Percentiles rank a stretch among this genome's conserved stretches.
These are phyloP conservation scores for Dinothrombium tinctorium DNA, from an alignment of 1,140 invertebrate species.

Conservation along the genomic window DNA sequence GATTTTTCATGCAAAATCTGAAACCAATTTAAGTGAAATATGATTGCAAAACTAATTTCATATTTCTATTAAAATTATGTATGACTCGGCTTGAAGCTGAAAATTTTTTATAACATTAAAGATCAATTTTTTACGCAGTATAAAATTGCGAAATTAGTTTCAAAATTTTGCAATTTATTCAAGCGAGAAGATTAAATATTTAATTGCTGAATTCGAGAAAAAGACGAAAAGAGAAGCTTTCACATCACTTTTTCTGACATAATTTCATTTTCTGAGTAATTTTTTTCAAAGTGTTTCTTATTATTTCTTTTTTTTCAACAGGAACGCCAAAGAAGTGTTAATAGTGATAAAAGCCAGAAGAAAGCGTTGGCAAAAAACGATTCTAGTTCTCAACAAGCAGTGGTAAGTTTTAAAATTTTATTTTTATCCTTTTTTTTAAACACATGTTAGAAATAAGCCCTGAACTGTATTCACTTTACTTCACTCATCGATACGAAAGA, in stretches of 20 bases:
- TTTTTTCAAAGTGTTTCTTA: neutral
- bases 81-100: no score
- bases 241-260: neutral
- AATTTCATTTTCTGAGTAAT: neutral
- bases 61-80: no score
- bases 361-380: slow-evolving; percentile 18
- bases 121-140: neutral
- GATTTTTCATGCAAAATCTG: no score
- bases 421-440: no score
- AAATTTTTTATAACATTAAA: no score
- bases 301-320: slow-evolving; percentile 7
- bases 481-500: no score
- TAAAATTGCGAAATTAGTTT: neutral
- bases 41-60: no score
- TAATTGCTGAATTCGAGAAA: neutral
- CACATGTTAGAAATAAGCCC: no score
- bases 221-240: neutral
- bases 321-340: slow-evolving; percentile 48
- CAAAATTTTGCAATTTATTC: no score
- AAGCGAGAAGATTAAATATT: no score
- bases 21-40: no score
- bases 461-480: no score
- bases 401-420: slow-evolving; percentile 4
- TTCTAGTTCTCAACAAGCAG: slow-evolving; percentile 10
- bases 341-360: slow-evolving; percentile 23